Base-by-base conservation (phyloP, 2,888 invertebrate genomes). In the Auanema freiburgensis region DNA sequence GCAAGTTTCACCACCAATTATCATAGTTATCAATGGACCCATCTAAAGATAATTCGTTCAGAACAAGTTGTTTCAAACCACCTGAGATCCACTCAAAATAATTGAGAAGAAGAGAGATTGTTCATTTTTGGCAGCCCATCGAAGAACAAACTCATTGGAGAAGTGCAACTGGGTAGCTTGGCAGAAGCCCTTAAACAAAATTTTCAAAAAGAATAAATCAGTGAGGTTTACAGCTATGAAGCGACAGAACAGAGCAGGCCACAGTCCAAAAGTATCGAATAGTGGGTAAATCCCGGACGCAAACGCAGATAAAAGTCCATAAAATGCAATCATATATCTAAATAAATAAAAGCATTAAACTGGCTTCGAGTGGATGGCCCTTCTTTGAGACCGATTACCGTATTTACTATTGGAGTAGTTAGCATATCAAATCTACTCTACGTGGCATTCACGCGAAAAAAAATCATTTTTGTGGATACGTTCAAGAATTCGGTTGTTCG, bases 151-250 rank as follows among this genome's bases (percentile, higher is more conserved):
- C 33, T 72, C 72, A 41, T 72, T 72, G 8, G 65, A 57, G 51
- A 72, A 63, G 58, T 72, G 70, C 18, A 72, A 59, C 40, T 72
- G 72, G 57, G 68, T 67, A n/a, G 65, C 65, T 46, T 71, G 71
- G 6, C 63, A 57, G 56, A 71, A 71, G 23, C 71, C 71, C 63
- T 63, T 16, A 3, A n/a, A n/a, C n/a, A n/a, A n/a, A n/a, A n/a
- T n/a, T 4, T 42, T n/a, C n/a, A n/a, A n/a, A n/a, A n/a, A n/a
- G n/a, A n/a, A n/a, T n/a, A n/a, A 8, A 2, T n/a, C n/a, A n/a
- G n/a, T n/a, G n/a, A n/a, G n/a, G n/a, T n/a, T 24, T 50, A 67
- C 67, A 0, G 67, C 61, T 43, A 66, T 56, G 53, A 72, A 72
- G 18, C 72, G 55, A 25, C 66, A 67, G 14, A 72, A 40, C 12